Evolutionary conservation across 2,888 invertebrate genomes (phyloP).

Genomic region (Rhodophaea formosa): DNA sequence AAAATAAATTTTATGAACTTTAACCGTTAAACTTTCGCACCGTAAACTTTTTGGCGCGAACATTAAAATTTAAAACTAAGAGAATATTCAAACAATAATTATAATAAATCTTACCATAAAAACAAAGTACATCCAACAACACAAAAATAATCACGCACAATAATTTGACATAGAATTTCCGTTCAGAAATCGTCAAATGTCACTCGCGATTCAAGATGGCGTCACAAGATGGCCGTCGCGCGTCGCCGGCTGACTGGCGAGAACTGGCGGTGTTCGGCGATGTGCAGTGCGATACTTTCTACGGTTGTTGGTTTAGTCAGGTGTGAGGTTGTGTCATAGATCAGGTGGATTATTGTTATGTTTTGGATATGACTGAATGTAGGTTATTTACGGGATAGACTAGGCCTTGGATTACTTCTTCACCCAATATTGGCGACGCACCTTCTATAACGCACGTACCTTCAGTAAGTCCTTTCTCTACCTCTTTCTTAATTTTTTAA

Average conservation of each 20-base stretch:
- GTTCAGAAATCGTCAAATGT: conserved; percentile 29
- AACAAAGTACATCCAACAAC: conserved; percentile 19
- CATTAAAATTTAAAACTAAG: neutral
- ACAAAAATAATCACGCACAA: conserved; percentile 24
- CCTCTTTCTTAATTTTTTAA: no score
- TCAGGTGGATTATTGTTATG: neutral
- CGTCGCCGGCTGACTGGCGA: conserved; percentile 10
- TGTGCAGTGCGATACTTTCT: conserved; percentile 10
- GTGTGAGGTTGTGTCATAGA: conserved; percentile 2
- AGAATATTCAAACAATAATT: no score
- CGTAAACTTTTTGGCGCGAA: neutral
- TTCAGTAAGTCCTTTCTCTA: no score
- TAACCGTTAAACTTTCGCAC: neutral
- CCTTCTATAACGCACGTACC: no score
- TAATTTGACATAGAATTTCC: conserved; percentile 31
- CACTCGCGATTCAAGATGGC: conserved; percentile 20
- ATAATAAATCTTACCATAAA: conserved; percentile 22
- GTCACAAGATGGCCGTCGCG: conserved; percentile 13
- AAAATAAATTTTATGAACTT: neutral
- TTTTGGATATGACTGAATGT: neutral
- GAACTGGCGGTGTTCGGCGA: conserved; percentile 5
- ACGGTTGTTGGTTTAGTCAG: neutral
- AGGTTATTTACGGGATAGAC: no score
- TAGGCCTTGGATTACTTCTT: no score
- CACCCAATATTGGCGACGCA: no score